Conservation (phyloP, 2,797 vertebrate genomes). For the Sebastes steindachneri region DNA sequence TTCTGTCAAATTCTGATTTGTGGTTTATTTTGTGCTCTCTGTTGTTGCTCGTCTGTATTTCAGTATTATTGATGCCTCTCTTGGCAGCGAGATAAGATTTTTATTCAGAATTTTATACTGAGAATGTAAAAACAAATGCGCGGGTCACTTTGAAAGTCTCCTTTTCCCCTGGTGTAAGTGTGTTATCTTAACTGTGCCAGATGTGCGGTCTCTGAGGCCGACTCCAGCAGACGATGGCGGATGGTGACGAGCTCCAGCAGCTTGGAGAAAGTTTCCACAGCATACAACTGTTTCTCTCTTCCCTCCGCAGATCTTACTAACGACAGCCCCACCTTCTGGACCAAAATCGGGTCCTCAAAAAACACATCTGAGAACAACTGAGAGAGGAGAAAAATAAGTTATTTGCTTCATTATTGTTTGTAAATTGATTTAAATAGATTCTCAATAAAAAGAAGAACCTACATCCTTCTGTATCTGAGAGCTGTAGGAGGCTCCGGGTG, state of each 20-base stretch:
- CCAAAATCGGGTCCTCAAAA: conserved; percentile 75
- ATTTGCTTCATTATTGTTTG: neutral
- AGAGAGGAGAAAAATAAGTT: neutral
- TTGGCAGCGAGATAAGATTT: neutral
- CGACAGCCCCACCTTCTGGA: conserved; percentile 72
- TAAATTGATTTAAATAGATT: neutral
- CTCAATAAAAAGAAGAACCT: conserved; percentile 15
- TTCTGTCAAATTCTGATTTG: neutral
- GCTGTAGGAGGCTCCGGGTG: conserved; percentile 70
- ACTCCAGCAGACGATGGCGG: conserved; percentile 73
- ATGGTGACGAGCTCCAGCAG: conserved; percentile 83
- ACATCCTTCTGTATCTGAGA: conserved; percentile 79
- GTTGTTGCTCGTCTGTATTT: neutral
- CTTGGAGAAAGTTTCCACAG: conserved; percentile 77
- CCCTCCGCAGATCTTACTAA: conserved; percentile 58
- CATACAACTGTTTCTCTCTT: conserved; percentile 61
- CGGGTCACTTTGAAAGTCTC: neutral
- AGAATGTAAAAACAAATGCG: neutral
- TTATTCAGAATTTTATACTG: neutral
- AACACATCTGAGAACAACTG: conserved; percentile 83
- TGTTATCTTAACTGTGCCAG: conserved; percentile 74
- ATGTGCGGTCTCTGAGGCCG: conserved; percentile 63
- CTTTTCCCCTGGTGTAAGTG: neutral
- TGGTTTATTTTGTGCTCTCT: neutral
- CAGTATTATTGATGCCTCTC: neutral